A percentile compares a stretch with the other conserved stretches of the same genome.
These are phyloP conservation scores for Nothoprocta pentlandii DNA, from an alignment of 2,113 vertebrate genomes.

Conservation along the genomic window DNA sequence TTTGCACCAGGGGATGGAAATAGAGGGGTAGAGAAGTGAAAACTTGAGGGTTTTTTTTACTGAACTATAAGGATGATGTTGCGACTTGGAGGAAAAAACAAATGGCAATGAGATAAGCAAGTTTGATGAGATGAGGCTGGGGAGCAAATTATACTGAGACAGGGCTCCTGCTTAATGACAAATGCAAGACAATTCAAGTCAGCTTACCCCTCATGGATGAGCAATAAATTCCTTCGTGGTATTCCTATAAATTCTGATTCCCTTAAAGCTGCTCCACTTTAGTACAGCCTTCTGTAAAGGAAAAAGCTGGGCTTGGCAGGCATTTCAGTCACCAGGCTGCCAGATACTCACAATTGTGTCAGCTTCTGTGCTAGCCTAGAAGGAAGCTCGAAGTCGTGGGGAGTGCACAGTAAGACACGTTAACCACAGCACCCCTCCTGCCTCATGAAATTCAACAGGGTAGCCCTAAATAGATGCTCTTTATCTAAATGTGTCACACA, in stretches of 20 bases:
- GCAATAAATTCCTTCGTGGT: background rate
- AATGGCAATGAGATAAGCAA: background rate
- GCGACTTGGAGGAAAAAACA: background rate
- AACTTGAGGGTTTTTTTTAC: background rate
- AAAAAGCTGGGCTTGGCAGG: background rate
- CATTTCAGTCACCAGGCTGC: background rate
- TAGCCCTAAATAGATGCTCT: background rate
- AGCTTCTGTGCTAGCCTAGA: background rate
- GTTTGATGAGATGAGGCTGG: background rate
- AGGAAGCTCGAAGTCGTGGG: background rate
- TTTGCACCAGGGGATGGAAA: background rate
- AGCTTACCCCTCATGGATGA: background rate
- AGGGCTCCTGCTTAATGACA: background rate
- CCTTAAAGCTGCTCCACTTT: background rate
- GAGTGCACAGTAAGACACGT: background rate
- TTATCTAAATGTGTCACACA: constrained; percentile 5
- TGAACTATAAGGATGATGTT: background rate
- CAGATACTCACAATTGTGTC: background rate
- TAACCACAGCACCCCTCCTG: background rate
- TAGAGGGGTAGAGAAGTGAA: background rate
- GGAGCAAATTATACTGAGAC: background rate
- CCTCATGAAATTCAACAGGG: background rate
- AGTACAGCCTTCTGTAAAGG: background rate
- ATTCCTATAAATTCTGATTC: background rate
- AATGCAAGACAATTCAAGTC: background rate